Evolutionary conservation across 1,140 invertebrate genomes (phyloP).

Genomic region (Bactericera cockerelli): DNA sequence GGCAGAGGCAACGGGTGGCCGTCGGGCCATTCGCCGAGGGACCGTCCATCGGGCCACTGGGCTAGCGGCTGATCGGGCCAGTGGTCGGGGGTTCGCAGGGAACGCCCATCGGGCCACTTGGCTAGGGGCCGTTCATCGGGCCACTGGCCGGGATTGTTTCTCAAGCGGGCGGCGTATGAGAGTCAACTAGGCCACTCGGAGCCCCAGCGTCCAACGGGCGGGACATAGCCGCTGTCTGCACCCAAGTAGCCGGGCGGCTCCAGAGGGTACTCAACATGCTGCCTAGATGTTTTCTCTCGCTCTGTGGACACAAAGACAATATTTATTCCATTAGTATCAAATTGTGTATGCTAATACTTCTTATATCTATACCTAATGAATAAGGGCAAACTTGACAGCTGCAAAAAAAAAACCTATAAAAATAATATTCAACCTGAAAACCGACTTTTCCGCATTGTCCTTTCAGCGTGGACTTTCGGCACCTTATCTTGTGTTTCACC

Average conservation of each 20-base stretch:
- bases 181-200: slow-evolving; percentile 87
- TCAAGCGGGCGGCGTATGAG: slow-evolving; percentile 30
- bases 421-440: too few relatives aligned
- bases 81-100: slow-evolving; percentile 13
- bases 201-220: slow-evolving; percentile 67
- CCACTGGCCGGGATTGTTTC: slow-evolving; percentile 15
- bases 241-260: slow-evolving; percentile 39
- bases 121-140: not conserved
- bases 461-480: too few relatives aligned
- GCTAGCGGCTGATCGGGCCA: slow-evolving; percentile 9
- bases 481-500: too few relatives aligned
- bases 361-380: too few relatives aligned
- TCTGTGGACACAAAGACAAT: slow-evolving; percentile 26
- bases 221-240: slow-evolving; percentile 46
- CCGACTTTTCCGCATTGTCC: too few relatives aligned
- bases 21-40: slow-evolving; percentile 35
- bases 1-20: slow-evolving; percentile 50
- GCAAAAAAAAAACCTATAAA: too few relatives aligned
- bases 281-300: slow-evolving; percentile 35
- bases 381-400: too few relatives aligned
- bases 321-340: too few relatives aligned
- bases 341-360: too few relatives aligned
- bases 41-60: slow-evolving; percentile 22
- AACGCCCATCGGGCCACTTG: slow-evolving; percentile 5
- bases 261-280: slow-evolving; percentile 36